Conservation (phyloP, 2,113 vertebrate species). For the Oostethus manadensis region DNA sequence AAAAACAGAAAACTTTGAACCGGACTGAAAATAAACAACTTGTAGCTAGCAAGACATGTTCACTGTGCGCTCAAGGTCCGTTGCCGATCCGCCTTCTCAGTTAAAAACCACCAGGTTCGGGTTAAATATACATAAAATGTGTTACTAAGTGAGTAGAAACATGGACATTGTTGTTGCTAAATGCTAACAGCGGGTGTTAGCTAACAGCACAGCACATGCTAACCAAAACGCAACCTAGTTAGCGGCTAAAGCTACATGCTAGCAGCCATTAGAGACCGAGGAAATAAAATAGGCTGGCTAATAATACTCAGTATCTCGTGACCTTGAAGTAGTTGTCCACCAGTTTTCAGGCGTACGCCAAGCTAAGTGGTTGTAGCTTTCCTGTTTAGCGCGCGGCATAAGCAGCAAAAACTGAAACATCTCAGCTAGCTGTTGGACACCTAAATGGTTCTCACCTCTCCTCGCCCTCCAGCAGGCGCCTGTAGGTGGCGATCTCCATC, state of each 20-base stretch:
- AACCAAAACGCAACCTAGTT: neutral
- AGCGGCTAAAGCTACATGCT: neutral
- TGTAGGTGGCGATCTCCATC: constrained; percentile 79
- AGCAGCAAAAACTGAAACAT: too few relatives aligned
- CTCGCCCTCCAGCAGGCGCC: constrained; percentile 77
- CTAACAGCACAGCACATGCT: neutral
- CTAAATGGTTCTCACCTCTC: constrained; percentile 51
- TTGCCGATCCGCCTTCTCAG: too few relatives aligned
- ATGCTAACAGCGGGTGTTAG: neutral
- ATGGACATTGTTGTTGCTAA: neutral
- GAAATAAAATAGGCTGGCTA: neutral
- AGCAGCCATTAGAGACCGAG: neutral
- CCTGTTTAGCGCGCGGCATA: too few relatives aligned
- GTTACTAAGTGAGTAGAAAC: neutral
- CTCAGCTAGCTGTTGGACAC: too few relatives aligned
- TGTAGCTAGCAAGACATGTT: neutral
- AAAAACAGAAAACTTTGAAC: constrained; percentile 23
- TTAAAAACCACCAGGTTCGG: neutral
- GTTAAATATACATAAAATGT: neutral
- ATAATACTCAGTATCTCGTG: too few relatives aligned
- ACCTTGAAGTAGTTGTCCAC: too few relatives aligned
- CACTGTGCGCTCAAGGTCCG: neutral
- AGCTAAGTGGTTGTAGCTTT: too few relatives aligned
- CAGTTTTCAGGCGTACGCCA: too few relatives aligned
- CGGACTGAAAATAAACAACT: neutral